Conservation (phyloP, 2,113 vertebrate species). For the Aldabrachelys gigantea region DNA sequence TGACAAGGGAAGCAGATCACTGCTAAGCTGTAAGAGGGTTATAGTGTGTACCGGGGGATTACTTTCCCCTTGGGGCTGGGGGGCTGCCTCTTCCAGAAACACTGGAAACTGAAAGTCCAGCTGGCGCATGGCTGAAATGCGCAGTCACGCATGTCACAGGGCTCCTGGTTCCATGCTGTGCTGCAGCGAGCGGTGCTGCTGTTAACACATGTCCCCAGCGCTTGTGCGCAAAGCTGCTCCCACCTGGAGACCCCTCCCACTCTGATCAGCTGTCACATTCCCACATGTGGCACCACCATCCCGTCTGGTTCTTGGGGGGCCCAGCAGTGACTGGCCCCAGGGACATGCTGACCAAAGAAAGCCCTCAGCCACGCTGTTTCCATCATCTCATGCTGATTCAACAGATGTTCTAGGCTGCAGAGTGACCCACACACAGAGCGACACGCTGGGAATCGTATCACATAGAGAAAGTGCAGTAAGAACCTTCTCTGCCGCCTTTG, state of each 20-base stretch:
- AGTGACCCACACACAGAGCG: background rate
- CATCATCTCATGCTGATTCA: background rate
- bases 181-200: too few relatives aligned
- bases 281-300: background rate
- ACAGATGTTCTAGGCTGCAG: background rate
- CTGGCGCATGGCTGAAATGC: background rate
- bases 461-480: background rate
- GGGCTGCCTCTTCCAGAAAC: background rate
- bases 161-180: too few relatives aligned
- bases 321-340: background rate
- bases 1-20: background rate
- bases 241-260: background rate
- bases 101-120: background rate
- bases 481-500: accelerated
- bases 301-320: background rate
- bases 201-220: background rate
- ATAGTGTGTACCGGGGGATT: background rate
- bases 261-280: background rate
- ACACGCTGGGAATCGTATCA: background rate
- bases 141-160: background rate
- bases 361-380: background rate
- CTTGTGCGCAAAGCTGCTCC: background rate
- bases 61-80: background rate
- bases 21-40: constrained; percentile 22
- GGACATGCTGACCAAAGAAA: background rate